Conservation (phyloP, 2,888 invertebrate species). For the Rotaria magnacalcarata region DNA sequence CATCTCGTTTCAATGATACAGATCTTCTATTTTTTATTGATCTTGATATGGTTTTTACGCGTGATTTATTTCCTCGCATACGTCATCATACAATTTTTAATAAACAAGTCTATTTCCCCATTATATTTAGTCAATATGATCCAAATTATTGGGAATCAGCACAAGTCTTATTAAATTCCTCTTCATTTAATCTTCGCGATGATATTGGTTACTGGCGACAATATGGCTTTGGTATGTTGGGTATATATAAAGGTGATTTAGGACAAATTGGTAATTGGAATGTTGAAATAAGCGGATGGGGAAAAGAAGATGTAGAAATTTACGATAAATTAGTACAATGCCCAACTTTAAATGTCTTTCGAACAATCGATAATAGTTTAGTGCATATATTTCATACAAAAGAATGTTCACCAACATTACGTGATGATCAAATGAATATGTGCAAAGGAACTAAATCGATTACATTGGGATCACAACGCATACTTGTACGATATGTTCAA, state of each 20-base stretch:
- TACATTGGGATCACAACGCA: slow-evolving; percentile 63
- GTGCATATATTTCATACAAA: slow-evolving; percentile 88
- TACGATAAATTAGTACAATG: slow-evolving; percentile 73
- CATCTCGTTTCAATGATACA: slow-evolving; percentile 61
- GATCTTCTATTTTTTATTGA: slow-evolving; percentile 84
- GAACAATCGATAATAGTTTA: slow-evolving; percentile 79
- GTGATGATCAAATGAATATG: slow-evolving; percentile 78
- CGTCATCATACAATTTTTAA: slow-evolving; percentile 58
- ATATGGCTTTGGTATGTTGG: slow-evolving; percentile 90
- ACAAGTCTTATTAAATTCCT: slow-evolving; percentile 60
- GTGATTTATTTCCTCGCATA: slow-evolving; percentile 69
- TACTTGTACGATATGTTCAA: slow-evolving; percentile 27
- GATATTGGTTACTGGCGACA: slow-evolving; percentile 82
- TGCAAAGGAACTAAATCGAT: slow-evolving; percentile 84
- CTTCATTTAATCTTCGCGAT: slow-evolving; percentile 56
- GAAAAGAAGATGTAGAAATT: slow-evolving; percentile 89
- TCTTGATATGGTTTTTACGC: slow-evolving; percentile 84
- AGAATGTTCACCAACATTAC: slow-evolving; percentile 68
- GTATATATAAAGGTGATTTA: slow-evolving; percentile 81
- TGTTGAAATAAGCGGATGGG: slow-evolving; percentile 87
- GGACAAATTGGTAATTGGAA: slow-evolving; percentile 79
- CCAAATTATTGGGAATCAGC: slow-evolving; percentile 29
- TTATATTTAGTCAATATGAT: slow-evolving; percentile 81
- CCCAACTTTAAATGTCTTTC: slow-evolving; percentile 70
- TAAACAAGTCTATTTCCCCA: slow-evolving; percentile 77